Percentiles rank a stretch among this genome's conserved stretches.
Evolutionary conservation across 2,797 vertebrate genomes (phyloP).

Genomic region (Melanotaenia maccullochi): DNA sequence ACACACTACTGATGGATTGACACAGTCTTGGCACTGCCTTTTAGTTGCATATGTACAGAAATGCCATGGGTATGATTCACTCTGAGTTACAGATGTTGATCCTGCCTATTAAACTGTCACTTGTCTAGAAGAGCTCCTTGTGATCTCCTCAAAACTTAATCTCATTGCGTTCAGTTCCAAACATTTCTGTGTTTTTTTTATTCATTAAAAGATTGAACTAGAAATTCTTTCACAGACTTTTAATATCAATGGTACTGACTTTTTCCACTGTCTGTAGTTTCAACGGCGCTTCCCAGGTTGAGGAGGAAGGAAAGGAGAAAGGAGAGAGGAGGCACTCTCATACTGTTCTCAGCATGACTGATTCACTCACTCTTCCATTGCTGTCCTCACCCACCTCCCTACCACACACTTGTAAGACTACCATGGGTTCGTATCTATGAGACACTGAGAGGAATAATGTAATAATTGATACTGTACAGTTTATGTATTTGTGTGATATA

Average conservation of each 20-base stretch:
- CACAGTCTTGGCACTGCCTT: not conserved
- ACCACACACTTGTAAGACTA: constrained; percentile 85
- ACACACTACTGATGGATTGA: not conserved
- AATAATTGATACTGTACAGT: rapidly evolving
- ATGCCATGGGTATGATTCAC: constrained; percentile 10
- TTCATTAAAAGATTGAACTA: not conserved
- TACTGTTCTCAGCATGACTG: constrained; percentile 83
- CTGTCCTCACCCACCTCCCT: constrained; percentile 88
- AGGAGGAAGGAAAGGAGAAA: constrained; percentile 91
- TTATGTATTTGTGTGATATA: not conserved
- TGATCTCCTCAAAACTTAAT: constrained; percentile 21
- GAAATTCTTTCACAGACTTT: not conserved
- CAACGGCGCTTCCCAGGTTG: constrained; percentile 80
- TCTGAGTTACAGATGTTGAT: constrained; percentile 35
- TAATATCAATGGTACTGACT: not conserved
- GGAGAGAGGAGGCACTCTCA: constrained; percentile 93
- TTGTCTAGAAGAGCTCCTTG: constrained; percentile 2
- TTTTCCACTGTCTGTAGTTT: constrained; percentile 52
- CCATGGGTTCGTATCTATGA: constrained; percentile 82
- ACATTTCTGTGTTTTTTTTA: constrained; percentile 1
- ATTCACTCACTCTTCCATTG: constrained; percentile 85
- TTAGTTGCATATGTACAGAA: not conserved
- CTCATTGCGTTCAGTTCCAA: not conserved
- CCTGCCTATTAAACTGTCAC: constrained; percentile 17
- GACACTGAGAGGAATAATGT: not conserved